Evolutionary conservation across 2,888 invertebrate genomes (phyloP), one percentile per base, ranked within the genome.

Genomic region (Penaeus monodon): DNA sequence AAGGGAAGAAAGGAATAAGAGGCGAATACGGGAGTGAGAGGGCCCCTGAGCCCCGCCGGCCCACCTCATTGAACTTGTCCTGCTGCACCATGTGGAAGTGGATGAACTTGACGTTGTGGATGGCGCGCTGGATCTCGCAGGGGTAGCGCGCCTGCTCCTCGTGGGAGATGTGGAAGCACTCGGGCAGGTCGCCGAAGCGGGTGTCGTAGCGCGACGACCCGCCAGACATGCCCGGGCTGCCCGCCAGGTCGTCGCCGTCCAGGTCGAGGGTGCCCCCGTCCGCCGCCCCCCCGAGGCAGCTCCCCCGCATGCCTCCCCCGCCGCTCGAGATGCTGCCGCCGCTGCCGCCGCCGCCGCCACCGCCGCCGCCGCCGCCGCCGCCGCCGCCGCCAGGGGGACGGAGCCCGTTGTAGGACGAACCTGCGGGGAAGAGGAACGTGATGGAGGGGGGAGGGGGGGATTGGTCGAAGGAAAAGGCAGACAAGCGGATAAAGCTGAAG

Each of bases 81-180:
- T 97, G 97, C n/a, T 97, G 94, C 92, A 96, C 96, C 93, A 97
- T 97, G 92, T 98, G 98, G 92, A 97, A 97, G 91, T 98, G 97
- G 91, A 98, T 98, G 92, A 98, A 98, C 96, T 97, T 97, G 82
- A 98, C 97, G 92, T 98, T 98, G 92, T 97, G 97, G 90, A 98
- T 96, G 78, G 98, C 97, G 92, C 97, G 97, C 92, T 98, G 97
- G 91, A 98, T 93, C 92, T 98, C 97, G 92, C 97, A 97, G 0
- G 97, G 97, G 92, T 97, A 97, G 33, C 91, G 90, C 85, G 89
- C 74, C 91, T 91, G 86, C 85, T 91, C 68, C 90, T 91, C 81
- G 90, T 91, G 86, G 87, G 90, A 81, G 90, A 91, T 82, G 91
- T 91, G 77, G 91, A 91, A 88, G 78, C 88, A 88, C 83, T 90